Evolutionary conservation across 2,888 invertebrate genomes (phyloP), one percentile per base, ranked within the genome.

Genomic region (Xanthia icteritia): DNA sequence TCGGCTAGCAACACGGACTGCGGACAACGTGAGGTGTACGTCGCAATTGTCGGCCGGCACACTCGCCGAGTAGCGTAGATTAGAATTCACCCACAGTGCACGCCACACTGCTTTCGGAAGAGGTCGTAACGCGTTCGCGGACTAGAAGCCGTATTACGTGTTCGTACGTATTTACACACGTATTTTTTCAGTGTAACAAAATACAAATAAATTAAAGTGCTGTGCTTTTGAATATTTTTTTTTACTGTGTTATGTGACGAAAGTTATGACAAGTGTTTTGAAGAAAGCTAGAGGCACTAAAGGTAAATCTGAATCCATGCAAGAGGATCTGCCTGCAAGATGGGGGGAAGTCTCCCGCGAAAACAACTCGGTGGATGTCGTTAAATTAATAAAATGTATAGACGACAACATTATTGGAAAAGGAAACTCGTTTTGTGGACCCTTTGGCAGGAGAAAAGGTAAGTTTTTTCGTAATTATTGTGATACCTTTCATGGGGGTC

Each of bases 391-490:
- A 86, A 98, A 97, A 92, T 98, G 98, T 92, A 98, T 99, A 86
- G 98, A 98, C 90, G 98, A 98, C 85, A 98, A 98, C 94, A 97
- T 98, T 86, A 98, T 98, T 90, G 98, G 98, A 76, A 98, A 98
- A 92, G 98, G 98, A 88, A 98, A 98, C 89, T 97, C 98, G 42
- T 98, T 98, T 93, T 97, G 98, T 89, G 98, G 98, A 73, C 99
- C 99, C 20, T 99, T 97, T 92, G 98, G 98, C 82, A 97, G 98
- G 77, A 96, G 98, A 91, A 98, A 98, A 97, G 98, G 98, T 98
- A 95, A 96, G 95, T 74, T 63, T 56, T 27, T 56, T 60, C 17
- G n/a, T 58, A 39, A 58, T 20, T 60, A 36, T 39, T 73, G 15
- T 27, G 0, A 39, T 42, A 15, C 6, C 0, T 63, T 51, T 31